Percentiles rank a stretch among this genome's conserved stretches.
Evolutionary conservation across 2,888 invertebrate species (phyloP).

Genomic region (Ochropacha duplaris): DNA sequence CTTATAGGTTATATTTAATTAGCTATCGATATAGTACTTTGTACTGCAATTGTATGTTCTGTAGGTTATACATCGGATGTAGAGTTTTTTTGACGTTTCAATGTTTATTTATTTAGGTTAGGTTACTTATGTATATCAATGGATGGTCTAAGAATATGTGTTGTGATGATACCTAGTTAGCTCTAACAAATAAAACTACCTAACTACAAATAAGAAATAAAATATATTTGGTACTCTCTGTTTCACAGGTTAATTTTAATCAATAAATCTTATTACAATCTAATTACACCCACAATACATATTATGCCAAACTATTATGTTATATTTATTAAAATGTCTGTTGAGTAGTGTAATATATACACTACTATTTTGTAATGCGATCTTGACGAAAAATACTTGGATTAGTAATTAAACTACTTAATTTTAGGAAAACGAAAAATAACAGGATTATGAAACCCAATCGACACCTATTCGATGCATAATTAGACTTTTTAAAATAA

Average conservation of each 20-base stretch:
- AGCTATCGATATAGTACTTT: constrained; percentile 21
- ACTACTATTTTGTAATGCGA: no score
- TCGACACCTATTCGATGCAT: no score
- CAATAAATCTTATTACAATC: no score
- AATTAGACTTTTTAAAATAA: no score
- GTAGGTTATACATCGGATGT: constrained; percentile 32
- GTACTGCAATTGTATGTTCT: constrained; percentile 16
- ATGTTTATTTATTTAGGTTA: neutral
- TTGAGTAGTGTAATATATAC: no score
- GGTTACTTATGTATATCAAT: constrained; percentile 9
- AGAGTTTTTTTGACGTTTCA: constrained; percentile 24
- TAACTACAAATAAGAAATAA: constrained; percentile 19
- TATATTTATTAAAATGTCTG: no score
- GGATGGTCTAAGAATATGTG: constrained; percentile 49
- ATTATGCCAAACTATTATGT: no score
- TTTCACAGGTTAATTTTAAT: neutral
- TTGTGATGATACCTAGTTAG: constrained; percentile 60
- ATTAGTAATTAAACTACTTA: no score
- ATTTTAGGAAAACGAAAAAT: no score
- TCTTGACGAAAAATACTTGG: no score
- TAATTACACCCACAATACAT: neutral
- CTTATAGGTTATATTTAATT: no score
- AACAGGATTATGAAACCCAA: no score
- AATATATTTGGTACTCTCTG: constrained; percentile 20
- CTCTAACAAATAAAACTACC: constrained; percentile 48